A percentile compares a stretch with the other conserved stretches of the same genome.
These are phyloP conservation scores for Plebejus argus DNA, from an alignment of 2,888 invertebrate genomes.

Conservation along the genomic window DNA sequence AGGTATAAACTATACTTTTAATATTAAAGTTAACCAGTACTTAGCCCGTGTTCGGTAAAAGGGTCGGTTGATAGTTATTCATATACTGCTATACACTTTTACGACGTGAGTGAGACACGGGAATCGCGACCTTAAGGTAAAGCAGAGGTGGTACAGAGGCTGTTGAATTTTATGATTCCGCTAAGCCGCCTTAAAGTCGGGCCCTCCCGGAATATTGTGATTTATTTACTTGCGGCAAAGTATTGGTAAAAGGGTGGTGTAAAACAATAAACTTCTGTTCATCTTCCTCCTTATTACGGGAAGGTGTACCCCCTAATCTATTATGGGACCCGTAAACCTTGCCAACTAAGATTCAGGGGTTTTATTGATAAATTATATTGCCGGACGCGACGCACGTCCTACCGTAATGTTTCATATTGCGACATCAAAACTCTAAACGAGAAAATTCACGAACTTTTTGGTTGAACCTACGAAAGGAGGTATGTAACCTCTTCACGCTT, in stretches of 20 bases:
- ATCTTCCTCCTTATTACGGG: constrained; percentile 43
- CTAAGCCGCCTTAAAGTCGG: constrained; percentile 80
- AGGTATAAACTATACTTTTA: constrained; percentile 33
- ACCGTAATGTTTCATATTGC: neutral
- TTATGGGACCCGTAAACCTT: constrained; percentile 36
- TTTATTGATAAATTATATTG: constrained; percentile 13
- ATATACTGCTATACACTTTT: constrained; percentile 76
- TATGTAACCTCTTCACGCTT: no score
- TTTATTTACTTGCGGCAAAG: constrained; percentile 79
- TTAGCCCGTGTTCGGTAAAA: constrained; percentile 68
- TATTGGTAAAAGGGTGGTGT: constrained; percentile 72
- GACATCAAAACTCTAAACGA: neutral
- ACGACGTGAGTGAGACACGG: constrained; percentile 76
- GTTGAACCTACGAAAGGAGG: neutral
- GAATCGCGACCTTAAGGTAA: constrained; percentile 72
- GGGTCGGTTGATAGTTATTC: constrained; percentile 73
- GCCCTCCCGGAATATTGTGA: constrained; percentile 81
- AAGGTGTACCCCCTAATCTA: constrained; percentile 24
- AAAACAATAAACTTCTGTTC: constrained; percentile 74
- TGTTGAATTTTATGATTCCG: constrained; percentile 81
- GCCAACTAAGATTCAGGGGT: constrained; percentile 21
- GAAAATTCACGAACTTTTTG: no score
- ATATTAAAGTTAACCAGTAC: constrained; percentile 52
- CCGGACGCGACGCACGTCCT: constrained; percentile 1
- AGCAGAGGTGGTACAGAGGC: constrained; percentile 71